Evolutionary conservation across 2,113 vertebrate genomes (phyloP).

Genomic region (Hypocryptadius cinnamomeus): DNA sequence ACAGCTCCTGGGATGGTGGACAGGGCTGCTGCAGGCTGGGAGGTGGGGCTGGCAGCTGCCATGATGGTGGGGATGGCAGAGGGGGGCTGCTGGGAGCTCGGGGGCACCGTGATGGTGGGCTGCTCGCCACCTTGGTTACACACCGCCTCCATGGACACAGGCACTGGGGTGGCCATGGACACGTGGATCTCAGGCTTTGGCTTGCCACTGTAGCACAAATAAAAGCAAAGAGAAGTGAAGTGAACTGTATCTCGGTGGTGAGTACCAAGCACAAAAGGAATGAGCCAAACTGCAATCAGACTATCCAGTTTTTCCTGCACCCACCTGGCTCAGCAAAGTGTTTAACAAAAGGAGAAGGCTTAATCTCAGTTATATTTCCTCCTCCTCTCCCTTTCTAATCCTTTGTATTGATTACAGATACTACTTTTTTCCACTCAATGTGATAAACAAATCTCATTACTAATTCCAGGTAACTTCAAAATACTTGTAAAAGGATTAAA

Average conservation of each 20-base stretch:
- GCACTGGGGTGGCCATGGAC: conserved; percentile 84
- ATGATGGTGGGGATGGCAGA: conserved; percentile 86
- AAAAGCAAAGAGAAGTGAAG: background rate
- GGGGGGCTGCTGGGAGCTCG: conserved; percentile 81
- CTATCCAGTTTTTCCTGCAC: background rate
- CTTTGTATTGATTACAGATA: background rate
- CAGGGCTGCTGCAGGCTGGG: conserved; percentile 81
- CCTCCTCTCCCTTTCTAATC: background rate
- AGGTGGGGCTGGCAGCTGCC: conserved; percentile 80
- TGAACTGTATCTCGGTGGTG: background rate
- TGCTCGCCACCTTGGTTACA: conserved; percentile 81
- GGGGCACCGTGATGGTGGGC: conserved; percentile 72
- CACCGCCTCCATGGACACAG: conserved; percentile 85
- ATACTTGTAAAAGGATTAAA: background rate
- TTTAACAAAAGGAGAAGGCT: background rate
- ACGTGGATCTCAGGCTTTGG: conserved; percentile 91
- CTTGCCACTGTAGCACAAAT: conserved; percentile 78
- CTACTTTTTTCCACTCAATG: background rate
- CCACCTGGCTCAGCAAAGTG: background rate
- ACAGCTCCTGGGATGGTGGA: conserved; percentile 81
- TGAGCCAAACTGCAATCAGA: background rate
- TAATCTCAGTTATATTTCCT: background rate
- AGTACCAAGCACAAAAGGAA: background rate
- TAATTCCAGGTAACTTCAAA: background rate
- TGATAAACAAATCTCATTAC: background rate